Percentiles rank a stretch among this genome's conserved stretches.
Evolutionary conservation across 2,113 vertebrate species (phyloP).

Genomic region (Orcinus orca): DNA sequence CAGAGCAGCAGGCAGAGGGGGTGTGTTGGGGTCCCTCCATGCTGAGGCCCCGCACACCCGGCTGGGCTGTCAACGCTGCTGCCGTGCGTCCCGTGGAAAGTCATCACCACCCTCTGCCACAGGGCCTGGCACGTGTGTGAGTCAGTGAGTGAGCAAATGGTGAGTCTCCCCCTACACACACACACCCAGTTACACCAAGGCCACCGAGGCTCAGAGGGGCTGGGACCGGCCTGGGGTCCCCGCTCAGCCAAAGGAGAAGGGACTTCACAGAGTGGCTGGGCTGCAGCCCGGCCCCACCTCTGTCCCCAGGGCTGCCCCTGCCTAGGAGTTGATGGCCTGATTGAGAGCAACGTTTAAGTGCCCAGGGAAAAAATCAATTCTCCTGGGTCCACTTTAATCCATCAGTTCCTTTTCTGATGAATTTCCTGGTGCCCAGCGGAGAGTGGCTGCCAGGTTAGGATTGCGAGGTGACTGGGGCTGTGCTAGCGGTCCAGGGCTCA

Average conservation of each 20-base stretch:
- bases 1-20: not conserved
- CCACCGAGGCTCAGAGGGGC: not conserved
- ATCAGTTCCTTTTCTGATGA: slow-evolving; percentile 51
- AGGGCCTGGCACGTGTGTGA: not conserved
- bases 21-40: accelerated
- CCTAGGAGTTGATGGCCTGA: not conserved
- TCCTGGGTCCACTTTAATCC: slow-evolving; percentile 31
- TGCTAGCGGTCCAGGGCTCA: no score
- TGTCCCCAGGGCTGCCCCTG: not conserved
- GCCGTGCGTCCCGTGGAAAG: accelerated
- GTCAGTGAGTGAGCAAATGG: not conserved
- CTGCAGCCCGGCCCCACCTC: not conserved
- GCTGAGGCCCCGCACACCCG: accelerated
- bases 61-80: accelerated
- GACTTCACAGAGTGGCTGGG: not conserved
- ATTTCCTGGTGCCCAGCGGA: not conserved
- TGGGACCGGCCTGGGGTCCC: no score
- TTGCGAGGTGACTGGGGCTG: not conserved
- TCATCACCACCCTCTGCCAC: not conserved
- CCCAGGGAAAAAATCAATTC: slow-evolving; percentile 22
- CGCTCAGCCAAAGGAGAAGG: not conserved
- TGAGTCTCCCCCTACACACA: not conserved
- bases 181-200: not conserved
- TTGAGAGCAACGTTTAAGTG: slow-evolving; percentile 31
- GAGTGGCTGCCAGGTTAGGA: not conserved